Evolutionary conservation across 2,888 invertebrate species (phyloP).

Genomic region (Tiliacea citrago): DNA sequence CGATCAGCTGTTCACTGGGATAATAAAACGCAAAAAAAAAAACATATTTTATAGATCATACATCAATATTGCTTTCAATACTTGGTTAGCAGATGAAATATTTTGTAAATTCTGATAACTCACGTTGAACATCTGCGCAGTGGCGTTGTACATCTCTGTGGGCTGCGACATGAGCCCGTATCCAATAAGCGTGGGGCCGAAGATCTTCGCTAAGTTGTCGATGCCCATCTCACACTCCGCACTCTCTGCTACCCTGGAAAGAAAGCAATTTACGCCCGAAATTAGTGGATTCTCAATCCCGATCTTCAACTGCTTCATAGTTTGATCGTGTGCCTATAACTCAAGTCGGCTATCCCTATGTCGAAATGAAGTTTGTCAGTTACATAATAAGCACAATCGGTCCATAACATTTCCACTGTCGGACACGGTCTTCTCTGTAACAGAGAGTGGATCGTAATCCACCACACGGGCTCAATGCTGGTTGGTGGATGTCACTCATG

Average conservation of each 20-base stretch:
- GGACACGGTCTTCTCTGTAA: neutral
- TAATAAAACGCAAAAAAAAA: too few species aligned
- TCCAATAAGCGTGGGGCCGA: constrained; percentile 98
- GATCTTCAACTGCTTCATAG: neutral
- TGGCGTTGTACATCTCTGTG: constrained; percentile 94
- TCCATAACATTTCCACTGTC: neutral
- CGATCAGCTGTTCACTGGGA: too few species aligned
- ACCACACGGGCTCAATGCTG: neutral
- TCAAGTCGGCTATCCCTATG: neutral
- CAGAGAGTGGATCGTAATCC: neutral
- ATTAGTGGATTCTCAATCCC: neutral
- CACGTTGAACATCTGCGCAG: constrained; percentile 93
- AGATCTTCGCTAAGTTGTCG: constrained; percentile 96
- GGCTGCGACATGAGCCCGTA: constrained; percentile 95
- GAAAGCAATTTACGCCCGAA: neutral
- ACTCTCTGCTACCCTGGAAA: constrained; percentile 94
- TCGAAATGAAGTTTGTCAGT: neutral
- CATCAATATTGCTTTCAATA: neutral
- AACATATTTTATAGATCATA: too few species aligned
- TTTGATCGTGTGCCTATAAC: too few species aligned
- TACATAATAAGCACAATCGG: neutral
- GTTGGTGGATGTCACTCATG: neutral
- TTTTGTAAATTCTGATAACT: constrained; percentile 66
- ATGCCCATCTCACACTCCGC: constrained; percentile 97
- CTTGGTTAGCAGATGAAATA: neutral